These are phyloP conservation scores for Coelogynopora nodosa DNA, from an alignment of 2,888 invertebrate genomes.

Conservation along the genomic window DNA sequence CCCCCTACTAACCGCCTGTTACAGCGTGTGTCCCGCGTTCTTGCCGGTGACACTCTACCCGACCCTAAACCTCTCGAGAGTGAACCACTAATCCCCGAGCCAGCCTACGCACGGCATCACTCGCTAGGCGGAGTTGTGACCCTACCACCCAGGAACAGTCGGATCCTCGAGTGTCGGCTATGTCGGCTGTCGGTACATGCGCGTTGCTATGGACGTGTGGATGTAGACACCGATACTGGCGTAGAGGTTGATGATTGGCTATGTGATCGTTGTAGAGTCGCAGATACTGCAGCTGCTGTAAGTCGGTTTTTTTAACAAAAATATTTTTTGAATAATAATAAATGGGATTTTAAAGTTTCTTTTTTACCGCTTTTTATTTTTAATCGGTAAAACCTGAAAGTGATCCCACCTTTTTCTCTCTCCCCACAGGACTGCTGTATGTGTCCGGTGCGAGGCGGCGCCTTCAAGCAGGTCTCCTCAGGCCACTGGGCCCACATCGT, in stretches of 20 bases:
- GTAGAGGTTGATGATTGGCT: neutral
- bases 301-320: neutral
- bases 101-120: neutral
- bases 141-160: neutral
- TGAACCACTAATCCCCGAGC: conserved; percentile 36
- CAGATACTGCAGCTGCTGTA: neutral
- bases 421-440: conserved; percentile 54
- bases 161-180: neutral
- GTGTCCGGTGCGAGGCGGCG: conserved; percentile 38
- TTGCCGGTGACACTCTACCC: neutral
- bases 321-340: neutral
- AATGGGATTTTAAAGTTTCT: too few species aligned
- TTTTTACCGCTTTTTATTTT: too few species aligned
- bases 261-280: conserved; percentile 29
- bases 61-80: neutral
- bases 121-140: neutral
- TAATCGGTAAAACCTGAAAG: too few species aligned
- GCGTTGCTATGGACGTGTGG: conserved; percentile 31
- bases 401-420: too few species aligned
- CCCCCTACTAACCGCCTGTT: too few species aligned
- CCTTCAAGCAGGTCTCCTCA: neutral
- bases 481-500: conserved; percentile 38
- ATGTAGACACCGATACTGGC: neutral
- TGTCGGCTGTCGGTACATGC: conserved; percentile 32
- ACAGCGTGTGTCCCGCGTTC: neutral